Base-by-base conservation (phyloP, 1,140 invertebrate genomes). In the Lordiphosa mommai region DNA sequence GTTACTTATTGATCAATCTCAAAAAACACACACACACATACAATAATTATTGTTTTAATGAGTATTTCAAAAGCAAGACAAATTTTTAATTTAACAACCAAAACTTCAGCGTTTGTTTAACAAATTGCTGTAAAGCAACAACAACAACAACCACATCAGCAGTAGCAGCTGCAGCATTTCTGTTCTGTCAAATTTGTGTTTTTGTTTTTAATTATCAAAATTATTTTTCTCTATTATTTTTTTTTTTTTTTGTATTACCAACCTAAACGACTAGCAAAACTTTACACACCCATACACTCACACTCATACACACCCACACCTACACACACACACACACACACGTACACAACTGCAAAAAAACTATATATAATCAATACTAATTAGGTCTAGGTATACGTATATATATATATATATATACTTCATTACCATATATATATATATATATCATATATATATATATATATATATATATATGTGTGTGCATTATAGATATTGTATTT, bases 401-500 rank as follows among this genome's bases (percentile, higher is more conserved):
- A 56, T 56, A 56, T 46, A 38, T 51, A 71, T 43, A 55, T 36
- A 46, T 37, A 47, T 16, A 50, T 27, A 56, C n/a, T 27, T 27
- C 20, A 23, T 23, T 27, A 27, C 23, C 23, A 61, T 30, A 50
- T 23, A 49, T 29, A 64, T 32, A 38, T 12, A 61, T 46, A 68
- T 43, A 60, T 43, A 72, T 63, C 32, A 63, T 57, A 50, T 68
- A 49, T 29, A 44, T 48, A 61, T 55, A 55, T 47, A 61, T 20
- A 60, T 51, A 51, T 58, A 48, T 46, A 50, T 50, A 38, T 13
- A 67, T 58, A 57, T 47, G 40, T 59, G 52, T 52, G 37, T 68
- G 34, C 41, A 67, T 27, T 51, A 73, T 74, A 70, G 60, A 76
- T 74, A 69, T 76, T 69, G 51, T 76, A 82, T 82, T 74, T 84